A percentile compares a stretch with the other conserved stretches of the same genome.
phyloP scores from a whole-genome alignment of 2,113 vertebrate genomes.

The Taurulus bubalis region DNA sequence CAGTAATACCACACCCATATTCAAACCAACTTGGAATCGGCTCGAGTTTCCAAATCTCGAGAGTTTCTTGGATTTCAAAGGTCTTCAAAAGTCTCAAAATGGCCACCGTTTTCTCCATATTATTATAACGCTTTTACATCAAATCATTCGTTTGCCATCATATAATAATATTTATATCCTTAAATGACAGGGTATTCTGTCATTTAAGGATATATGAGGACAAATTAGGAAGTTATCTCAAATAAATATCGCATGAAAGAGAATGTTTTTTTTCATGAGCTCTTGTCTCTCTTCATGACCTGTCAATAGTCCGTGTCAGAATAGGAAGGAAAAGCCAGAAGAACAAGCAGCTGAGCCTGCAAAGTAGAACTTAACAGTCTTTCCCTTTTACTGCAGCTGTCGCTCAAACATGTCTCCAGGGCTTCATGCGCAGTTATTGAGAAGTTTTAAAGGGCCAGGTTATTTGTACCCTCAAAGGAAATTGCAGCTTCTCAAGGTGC shows the following conservation, averaged over 20 bases:
- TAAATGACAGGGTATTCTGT: too few relatives aligned
- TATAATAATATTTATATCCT: neutral
- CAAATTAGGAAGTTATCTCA: constrained; percentile 9
- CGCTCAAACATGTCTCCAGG: constrained; percentile 66
- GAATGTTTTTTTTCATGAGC: neutral
- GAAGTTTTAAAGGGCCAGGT: constrained; percentile 57
- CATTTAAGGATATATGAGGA: constrained; percentile 6
- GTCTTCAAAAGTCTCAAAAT: constrained; percentile 4
- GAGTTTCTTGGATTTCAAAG: neutral
- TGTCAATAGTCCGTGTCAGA: constrained; percentile 55
- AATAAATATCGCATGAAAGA: constrained; percentile 35
- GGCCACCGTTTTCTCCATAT: neutral
- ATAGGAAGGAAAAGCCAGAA: constrained; percentile 54
- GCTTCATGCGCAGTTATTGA: constrained; percentile 63
- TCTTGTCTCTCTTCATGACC: constrained; percentile 40
- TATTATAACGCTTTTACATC: neutral
- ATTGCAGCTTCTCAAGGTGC: constrained; percentile 38
- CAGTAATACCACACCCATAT: neutral
- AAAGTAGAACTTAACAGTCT: constrained; percentile 49
- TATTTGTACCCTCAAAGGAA: constrained; percentile 64
- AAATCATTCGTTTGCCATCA: too few relatives aligned
- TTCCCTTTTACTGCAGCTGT: constrained; percentile 53
- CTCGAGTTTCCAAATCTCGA: neutral
- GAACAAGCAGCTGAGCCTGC: constrained; percentile 66
- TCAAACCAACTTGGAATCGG: neutral